Conservation (phyloP, 2,113 vertebrate species). For the Alouatta palliata region DNA sequence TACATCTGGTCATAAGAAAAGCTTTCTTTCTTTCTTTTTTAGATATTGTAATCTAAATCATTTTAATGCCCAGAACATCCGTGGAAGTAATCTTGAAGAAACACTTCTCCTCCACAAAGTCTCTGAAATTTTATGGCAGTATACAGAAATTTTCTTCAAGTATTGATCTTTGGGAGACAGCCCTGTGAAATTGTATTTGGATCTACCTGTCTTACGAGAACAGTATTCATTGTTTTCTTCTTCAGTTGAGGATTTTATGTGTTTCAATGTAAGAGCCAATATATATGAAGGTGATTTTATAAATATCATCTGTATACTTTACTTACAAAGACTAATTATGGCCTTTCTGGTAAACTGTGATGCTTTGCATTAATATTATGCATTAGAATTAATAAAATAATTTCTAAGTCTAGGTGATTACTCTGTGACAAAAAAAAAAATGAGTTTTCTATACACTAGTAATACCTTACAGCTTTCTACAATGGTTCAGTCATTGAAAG, state of each 20-base stretch:
- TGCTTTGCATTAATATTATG: not conserved
- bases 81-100: conserved; percentile 84
- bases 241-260: not conserved
- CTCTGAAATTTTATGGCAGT: conserved; percentile 88
- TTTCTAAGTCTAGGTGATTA: not conserved
- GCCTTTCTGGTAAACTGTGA: not conserved
- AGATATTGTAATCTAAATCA: conserved; percentile 90
- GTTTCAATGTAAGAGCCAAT: conserved; percentile 23
- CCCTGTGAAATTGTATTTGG: conserved; percentile 78
- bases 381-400: conserved; percentile 23
- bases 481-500: not conserved
- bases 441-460: not conserved
- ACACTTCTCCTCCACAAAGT: conserved; percentile 88
- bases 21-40: conserved; percentile 48
- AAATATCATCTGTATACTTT: not conserved
- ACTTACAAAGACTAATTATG: conserved; percentile 14
- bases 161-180: conserved; percentile 84
- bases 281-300: conserved; percentile 32
- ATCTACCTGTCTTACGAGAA: not conserved
- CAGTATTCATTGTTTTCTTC: conserved; percentile 4
- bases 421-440: not conserved
- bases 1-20: conserved; percentile 65
- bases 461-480: not conserved
- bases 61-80: conserved; percentile 80
- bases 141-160: conserved; percentile 84